These are phyloP conservation scores for Apodemia hepburni DNA, from an alignment of 2,888 invertebrate genomes.

Conservation along the genomic window DNA sequence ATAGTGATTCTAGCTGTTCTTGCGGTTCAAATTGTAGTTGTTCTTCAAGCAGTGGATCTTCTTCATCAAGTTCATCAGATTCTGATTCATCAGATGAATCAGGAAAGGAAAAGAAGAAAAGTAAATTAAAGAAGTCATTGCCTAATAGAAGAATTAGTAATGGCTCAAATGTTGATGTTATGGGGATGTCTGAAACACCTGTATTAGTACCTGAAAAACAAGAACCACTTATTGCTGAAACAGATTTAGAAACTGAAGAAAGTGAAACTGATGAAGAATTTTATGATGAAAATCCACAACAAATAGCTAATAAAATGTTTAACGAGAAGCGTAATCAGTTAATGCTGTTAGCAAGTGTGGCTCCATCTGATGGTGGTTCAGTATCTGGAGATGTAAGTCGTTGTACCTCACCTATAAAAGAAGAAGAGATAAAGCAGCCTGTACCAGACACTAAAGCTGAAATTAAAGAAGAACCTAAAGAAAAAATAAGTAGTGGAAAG, in stretches of 20 bases:
- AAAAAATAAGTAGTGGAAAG: slow-evolving; percentile 71
- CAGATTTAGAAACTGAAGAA: slow-evolving; percentile 91
- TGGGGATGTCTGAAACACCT: slow-evolving; percentile 71
- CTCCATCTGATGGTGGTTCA: slow-evolving; percentile 80
- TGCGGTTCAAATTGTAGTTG: slow-evolving; percentile 93
- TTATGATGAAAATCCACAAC: slow-evolving; percentile 91
- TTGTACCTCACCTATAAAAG: slow-evolving; percentile 81
- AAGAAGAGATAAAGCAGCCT: slow-evolving; percentile 74
- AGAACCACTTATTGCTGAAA: slow-evolving; percentile 86
- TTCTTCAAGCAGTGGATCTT: slow-evolving; percentile 85
- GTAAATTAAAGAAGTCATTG: slow-evolving; percentile 55
- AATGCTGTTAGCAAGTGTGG: slow-evolving; percentile 81
- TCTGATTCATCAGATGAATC: slow-evolving; percentile 69
- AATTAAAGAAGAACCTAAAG: slow-evolving; percentile 62
- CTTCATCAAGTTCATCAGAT: slow-evolving; percentile 81
- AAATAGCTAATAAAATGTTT: slow-evolving; percentile 84
- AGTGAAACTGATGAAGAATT: slow-evolving; percentile 94
- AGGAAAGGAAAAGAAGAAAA: slow-evolving; percentile 64
- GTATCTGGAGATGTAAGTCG: slow-evolving; percentile 81
- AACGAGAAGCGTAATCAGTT: slow-evolving; percentile 88
- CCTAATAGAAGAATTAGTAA: slow-evolving; percentile 60
- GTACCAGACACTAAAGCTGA: slow-evolving; percentile 58
- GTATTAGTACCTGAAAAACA: slow-evolving; percentile 67
- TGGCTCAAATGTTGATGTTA: slow-evolving; percentile 77
- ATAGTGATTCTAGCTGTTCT: slow-evolving; percentile 87